These are phyloP conservation scores for Chromis chromis DNA, from an alignment of 2,797 vertebrate genomes.

Conservation along the genomic window DNA sequence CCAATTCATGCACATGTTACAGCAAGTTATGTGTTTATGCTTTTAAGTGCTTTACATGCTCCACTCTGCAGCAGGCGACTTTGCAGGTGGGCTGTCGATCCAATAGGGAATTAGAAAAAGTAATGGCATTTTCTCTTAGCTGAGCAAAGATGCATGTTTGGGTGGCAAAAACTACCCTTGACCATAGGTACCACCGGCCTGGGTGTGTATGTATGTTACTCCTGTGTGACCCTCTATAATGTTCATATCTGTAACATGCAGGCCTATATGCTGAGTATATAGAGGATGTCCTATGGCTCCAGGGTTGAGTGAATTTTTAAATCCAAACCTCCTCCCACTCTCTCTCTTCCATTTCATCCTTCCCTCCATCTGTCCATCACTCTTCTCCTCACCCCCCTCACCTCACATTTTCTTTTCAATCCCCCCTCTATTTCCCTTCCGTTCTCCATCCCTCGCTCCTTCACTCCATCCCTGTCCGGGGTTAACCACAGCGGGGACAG, in stretches of 20 bases:
- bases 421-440: conserved; percentile 11
- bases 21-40: no score
- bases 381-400: conserved; percentile 3
- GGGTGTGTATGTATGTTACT: no score
- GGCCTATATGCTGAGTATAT: background rate
- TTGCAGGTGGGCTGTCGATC: no score
- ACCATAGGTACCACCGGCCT: no score
- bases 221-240: background rate
- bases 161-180: no score
- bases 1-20: no score
- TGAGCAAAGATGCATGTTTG: no score
- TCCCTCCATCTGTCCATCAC: conserved; percentile 43
- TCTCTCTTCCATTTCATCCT: conserved; percentile 17
- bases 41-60: no score
- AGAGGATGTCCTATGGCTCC: conserved; percentile 16
- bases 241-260: background rate
- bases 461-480: conserved; percentile 53
- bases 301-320: conserved; percentile 34
- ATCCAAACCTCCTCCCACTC: conserved; percentile 1
- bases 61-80: no score
- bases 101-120: no score
- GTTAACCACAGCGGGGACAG: conserved; percentile 80
- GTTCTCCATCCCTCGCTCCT: background rate
- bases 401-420: conserved; percentile 21
- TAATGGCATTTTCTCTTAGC: no score